Percentiles rank a stretch among this genome's conserved stretches.
Evolutionary conservation across 1,140 invertebrate species (phyloP).

Genomic region (Caenorhabditis elegans): WBcel235 BX284606.5:11466001-11466500

Average conservation of each 20-base stretch:
- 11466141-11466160: not conserved
- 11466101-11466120: too few relatives aligned
- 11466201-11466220: not conserved
- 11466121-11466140: not conserved
- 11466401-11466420: not conserved
- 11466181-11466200: constrained; percentile 5
- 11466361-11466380: not conserved
- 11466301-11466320: constrained; percentile 21
- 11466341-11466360: constrained; percentile 6
- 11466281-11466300: constrained; percentile 15
- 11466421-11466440: too few relatives aligned
- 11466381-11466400: not conserved
- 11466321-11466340: constrained; percentile 4
- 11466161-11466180: constrained; percentile 12
- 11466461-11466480: too few relatives aligned
- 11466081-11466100: not conserved
- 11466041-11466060: not conserved
- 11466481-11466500: too few relatives aligned
- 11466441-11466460: too few relatives aligned
- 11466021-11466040: not conserved
- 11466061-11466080: not conserved
- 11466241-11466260: not conserved
- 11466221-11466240: constrained; percentile 22
- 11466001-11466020: not conserved
- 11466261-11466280: not conserved